phyloP scores from a whole-genome alignment of 1,140 invertebrate genomes.

The Solenopsis invicta region DNA sequence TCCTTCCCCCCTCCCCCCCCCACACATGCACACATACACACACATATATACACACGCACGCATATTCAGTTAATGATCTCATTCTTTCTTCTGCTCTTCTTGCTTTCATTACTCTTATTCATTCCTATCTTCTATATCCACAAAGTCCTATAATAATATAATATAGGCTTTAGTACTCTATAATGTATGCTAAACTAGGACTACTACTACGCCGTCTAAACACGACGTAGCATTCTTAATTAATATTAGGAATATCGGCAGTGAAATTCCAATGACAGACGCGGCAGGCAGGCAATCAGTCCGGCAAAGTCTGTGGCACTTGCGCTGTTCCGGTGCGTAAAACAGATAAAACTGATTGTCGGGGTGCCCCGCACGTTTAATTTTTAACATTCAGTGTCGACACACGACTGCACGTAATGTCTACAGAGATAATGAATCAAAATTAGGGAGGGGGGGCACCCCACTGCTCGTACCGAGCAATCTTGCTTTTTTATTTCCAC shows the following conservation, averaged over 20 bases:
- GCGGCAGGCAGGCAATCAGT: conserved; percentile 82
- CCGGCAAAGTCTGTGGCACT: conserved; percentile 81
- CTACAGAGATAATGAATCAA: conserved; percentile 79
- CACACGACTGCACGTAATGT: conserved; percentile 71
- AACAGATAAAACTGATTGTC: conserved; percentile 78
- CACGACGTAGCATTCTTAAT: conserved; percentile 78
- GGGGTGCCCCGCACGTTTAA: conserved; percentile 84
- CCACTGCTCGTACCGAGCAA: conserved; percentile 80
- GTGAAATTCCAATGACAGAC: conserved; percentile 87
- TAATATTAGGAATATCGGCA: conserved; percentile 87
- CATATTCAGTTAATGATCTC: conserved; percentile 59
- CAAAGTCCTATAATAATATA: conserved; percentile 79
- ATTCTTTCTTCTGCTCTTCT: conserved; percentile 50
- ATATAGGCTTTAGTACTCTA: conserved; percentile 81
- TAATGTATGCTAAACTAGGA: conserved; percentile 81
- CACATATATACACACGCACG: conserved; percentile 39
- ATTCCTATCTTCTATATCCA: conserved; percentile 72
- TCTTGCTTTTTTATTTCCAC: conserved; percentile 75
- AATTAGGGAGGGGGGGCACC: conserved; percentile 83
- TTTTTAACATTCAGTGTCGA: conserved; percentile 80
- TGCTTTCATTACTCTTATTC: conserved; percentile 72
- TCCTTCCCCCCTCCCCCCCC: not conserved
- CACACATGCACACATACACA: not conserved
- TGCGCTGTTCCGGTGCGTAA: conserved; percentile 79
- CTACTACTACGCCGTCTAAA: conserved; percentile 79